These are phyloP conservation scores for Idris sp. DNA, from an alignment of 1,140 invertebrate genomes.

Conservation along the genomic window DNA sequence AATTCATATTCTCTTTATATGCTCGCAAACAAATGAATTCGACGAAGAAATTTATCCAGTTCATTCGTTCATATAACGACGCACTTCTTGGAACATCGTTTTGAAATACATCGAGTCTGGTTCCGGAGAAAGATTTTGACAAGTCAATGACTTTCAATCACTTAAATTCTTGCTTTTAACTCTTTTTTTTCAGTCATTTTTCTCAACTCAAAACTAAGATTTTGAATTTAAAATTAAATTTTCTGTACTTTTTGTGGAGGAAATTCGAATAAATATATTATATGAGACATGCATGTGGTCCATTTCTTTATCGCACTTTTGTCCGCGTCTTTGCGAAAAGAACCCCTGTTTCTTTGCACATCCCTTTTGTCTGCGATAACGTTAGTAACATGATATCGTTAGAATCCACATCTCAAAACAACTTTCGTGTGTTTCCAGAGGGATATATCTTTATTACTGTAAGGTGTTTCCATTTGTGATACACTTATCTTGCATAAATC, in stretches of 20 bases:
- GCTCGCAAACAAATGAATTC: slow-evolving; percentile 50
- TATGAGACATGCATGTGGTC: too few species aligned
- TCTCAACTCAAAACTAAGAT: too few species aligned
- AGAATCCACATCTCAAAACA: slow-evolving; percentile 60
- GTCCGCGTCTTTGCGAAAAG: slow-evolving; percentile 53
- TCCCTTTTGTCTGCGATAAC: slow-evolving; percentile 60
- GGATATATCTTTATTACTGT: slow-evolving; percentile 51
- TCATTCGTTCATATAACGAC: slow-evolving; percentile 49
- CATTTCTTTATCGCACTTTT: slow-evolving; percentile 53
- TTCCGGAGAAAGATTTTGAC: slow-evolving; percentile 19
- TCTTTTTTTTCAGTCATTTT: slow-evolving; percentile 1
- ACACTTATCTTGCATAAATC: slow-evolving; percentile 39
- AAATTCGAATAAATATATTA: too few species aligned
- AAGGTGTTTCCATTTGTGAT: slow-evolving; percentile 53
- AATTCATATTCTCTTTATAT: slow-evolving; percentile 49
- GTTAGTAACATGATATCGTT: slow-evolving; percentile 58
- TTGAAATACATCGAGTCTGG: slow-evolving; percentile 35
- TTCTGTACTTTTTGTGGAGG: too few species aligned
- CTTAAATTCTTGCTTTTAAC: not conserved
- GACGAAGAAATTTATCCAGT: slow-evolving; percentile 57
- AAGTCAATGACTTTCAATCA: slow-evolving; percentile 45
- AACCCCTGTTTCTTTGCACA: slow-evolving; percentile 53
- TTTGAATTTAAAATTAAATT: too few species aligned
- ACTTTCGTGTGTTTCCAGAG: slow-evolving; percentile 54
- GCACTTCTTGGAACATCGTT: slow-evolving; percentile 44